Base-by-base conservation (phyloP, 2,797 vertebrate genomes). In the Gymnothorax reevesii region DNA sequence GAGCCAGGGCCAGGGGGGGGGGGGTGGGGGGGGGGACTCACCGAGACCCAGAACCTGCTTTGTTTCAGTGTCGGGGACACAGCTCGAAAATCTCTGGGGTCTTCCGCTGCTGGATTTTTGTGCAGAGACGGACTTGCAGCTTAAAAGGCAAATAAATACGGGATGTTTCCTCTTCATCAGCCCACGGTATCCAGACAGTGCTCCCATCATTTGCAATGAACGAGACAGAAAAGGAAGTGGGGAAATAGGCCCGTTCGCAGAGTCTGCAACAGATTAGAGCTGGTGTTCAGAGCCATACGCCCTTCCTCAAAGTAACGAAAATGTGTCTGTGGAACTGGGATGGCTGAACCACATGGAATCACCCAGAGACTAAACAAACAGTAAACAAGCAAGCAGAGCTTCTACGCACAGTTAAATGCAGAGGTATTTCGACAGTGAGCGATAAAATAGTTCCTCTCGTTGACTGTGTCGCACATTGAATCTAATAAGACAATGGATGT, bases 111-210 rank as follows among this genome's bases (percentile, higher is more conserved):
- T 4, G 83, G 59, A 80, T 69, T 54, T 59, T 66, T 66, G 60
- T 33, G 15, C 2, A 52, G 83, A 84, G 59, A 69, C 15, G 7
- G 83, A 22, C 49, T n/a, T 9, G 62, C 83, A 42, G 25, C 69
- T 84, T 52, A 84, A 52, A 54, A 84, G 60, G 49, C 73, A 77
- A 75, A 73, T 79, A 57, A 82, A 82, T n/a, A 62, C 27, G 42
- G 83, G 33, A 27, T 54, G 60, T 64, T 69, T 84, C 59, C 64
- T 64, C 83, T 69, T 66, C 20, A 52, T 69, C 57, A n/a, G 49
- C 3, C 62, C 62, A 12, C 13, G 62, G 62, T 20, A 84, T 66
- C 55, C 80, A 82, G 55, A 57, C 22, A 57, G 9, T 82, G 80
- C 57, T 82, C 57, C 80, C 54, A 82, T 59, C 82, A 59, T 9